A percentile compares a stretch with the other conserved stretches of the same genome.
Evolutionary conservation across 2,113 vertebrate genomes (phyloP).

Genomic region (Odontesthes bonariensis): DNA sequence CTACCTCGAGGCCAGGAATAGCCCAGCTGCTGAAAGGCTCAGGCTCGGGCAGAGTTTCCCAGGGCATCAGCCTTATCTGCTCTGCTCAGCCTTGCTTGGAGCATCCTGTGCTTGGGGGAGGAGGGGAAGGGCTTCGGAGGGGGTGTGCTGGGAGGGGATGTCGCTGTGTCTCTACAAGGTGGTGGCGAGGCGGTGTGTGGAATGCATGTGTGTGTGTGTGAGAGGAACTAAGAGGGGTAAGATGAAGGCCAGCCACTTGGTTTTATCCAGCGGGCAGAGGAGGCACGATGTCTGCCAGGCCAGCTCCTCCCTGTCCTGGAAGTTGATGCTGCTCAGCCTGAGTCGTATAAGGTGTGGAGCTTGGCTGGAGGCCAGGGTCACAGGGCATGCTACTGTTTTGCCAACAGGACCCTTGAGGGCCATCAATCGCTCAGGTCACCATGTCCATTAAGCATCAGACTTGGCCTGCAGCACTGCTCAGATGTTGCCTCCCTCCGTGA

Average conservation of each 20-base stretch:
- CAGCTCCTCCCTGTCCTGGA: slow-evolving; percentile 63
- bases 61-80: slow-evolving; percentile 86
- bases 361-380: slow-evolving; percentile 69
- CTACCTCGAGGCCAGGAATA: slow-evolving; percentile 81
- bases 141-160: slow-evolving; percentile 81
- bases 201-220: slow-evolving; percentile 80
- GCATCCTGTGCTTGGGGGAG: slow-evolving; percentile 83
- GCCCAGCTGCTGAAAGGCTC: slow-evolving; percentile 79
- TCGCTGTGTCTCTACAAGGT: slow-evolving; percentile 81
- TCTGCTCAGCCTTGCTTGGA: slow-evolving; percentile 75
- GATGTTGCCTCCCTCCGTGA: slow-evolving; percentile 55
- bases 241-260: slow-evolving; percentile 58
- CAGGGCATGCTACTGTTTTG: slow-evolving; percentile 71
- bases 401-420: slow-evolving; percentile 78
- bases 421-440: slow-evolving; percentile 80
- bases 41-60: slow-evolving; percentile 83
- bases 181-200: slow-evolving; percentile 81
- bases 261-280: slow-evolving; percentile 66
- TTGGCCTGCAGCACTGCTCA: slow-evolving; percentile 53
- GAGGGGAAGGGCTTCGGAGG: slow-evolving; percentile 52
- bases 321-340: slow-evolving; percentile 40
- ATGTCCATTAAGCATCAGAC: slow-evolving; percentile 78
- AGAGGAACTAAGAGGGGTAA: slow-evolving; percentile 63
- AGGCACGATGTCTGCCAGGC: slow-evolving; percentile 58
- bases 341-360: slow-evolving; percentile 35